A percentile compares a stretch with the other conserved stretches of the same genome.
These are phyloP conservation scores for Silurus glanis DNA, from an alignment of 2,113 vertebrate species.

Conservation along the genomic window DNA sequence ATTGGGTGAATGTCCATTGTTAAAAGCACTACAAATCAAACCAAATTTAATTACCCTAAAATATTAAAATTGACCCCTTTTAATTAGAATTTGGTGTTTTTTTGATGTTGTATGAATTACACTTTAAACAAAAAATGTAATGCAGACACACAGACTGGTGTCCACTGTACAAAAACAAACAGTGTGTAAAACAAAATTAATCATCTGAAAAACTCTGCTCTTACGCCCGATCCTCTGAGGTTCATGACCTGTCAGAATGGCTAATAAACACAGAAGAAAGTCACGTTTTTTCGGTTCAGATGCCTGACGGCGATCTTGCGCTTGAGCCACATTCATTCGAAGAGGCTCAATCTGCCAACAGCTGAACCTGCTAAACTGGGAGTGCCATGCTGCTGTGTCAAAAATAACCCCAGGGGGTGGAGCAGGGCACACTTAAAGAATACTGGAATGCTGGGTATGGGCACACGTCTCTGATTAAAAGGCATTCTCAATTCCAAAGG, in stretches of 20 bases:
- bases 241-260: too few species aligned
- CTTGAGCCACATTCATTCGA: conserved; percentile 17
- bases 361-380: conserved; percentile 37
- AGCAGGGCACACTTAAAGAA: neutral
- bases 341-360: conserved; percentile 33
- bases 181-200: neutral
- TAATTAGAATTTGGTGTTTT: too few species aligned
- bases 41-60: too few species aligned
- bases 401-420: conserved; percentile 46
- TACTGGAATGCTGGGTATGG: neutral
- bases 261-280: neutral
- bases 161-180: neutral
- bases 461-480: conserved; percentile 9
- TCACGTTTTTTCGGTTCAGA: neutral
- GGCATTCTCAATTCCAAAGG: neutral
- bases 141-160: neutral
- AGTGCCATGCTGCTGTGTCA: conserved; percentile 28
- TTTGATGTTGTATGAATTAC: too few species aligned
- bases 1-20: too few species aligned
- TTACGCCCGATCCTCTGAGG: neutral
- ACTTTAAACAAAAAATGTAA: too few species aligned
- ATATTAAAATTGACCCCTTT: too few species aligned
- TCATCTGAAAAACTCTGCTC: neutral
- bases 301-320: neutral
- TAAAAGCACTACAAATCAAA: too few species aligned